Evolutionary conservation across 2,113 vertebrate species (phyloP).

Genomic region (Gambusia holbrooki): DNA sequence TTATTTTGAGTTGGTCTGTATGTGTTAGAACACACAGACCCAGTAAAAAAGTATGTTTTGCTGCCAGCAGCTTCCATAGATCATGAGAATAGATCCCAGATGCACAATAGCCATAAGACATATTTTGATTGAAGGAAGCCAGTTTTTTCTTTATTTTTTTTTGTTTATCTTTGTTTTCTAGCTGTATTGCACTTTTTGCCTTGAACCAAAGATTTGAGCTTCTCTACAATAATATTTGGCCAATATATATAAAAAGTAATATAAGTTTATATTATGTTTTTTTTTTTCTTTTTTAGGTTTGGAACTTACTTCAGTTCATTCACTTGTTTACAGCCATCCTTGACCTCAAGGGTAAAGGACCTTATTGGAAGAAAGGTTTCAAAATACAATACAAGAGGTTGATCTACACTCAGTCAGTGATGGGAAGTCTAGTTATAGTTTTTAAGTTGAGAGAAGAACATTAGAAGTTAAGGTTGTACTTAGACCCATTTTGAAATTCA

Average conservation of each 20-base stretch:
- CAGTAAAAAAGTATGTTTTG: constrained; percentile 1
- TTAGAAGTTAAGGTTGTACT: too few species aligned
- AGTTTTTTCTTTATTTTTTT: too few species aligned
- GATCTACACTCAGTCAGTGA: neutral
- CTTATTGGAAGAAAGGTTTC: neutral
- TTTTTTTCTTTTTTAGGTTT: neutral
- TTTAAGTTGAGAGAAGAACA: neutral
- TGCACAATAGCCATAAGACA: neutral
- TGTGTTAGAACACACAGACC: neutral
- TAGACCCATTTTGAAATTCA: too few species aligned
- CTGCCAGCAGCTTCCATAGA: neutral
- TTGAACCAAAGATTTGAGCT: constrained; percentile 18
- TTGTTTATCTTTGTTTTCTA: constrained; percentile 16
- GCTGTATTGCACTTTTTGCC: constrained; percentile 11
- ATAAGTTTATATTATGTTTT: neutral
- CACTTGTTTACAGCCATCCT: constrained; percentile 26
- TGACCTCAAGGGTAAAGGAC: constrained; percentile 7
- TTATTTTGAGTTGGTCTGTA: neutral
- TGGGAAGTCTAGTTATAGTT: neutral
- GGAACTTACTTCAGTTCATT: constrained; percentile 3
- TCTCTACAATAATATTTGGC: neutral
- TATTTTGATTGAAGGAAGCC: constrained; percentile 13
- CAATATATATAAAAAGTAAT: constrained; percentile 4
- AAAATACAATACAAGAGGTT: neutral
- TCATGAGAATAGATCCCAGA: neutral